phyloP scores from a whole-genome alignment of 2,797 vertebrate species.

The Microchirus variegatus region DNA sequence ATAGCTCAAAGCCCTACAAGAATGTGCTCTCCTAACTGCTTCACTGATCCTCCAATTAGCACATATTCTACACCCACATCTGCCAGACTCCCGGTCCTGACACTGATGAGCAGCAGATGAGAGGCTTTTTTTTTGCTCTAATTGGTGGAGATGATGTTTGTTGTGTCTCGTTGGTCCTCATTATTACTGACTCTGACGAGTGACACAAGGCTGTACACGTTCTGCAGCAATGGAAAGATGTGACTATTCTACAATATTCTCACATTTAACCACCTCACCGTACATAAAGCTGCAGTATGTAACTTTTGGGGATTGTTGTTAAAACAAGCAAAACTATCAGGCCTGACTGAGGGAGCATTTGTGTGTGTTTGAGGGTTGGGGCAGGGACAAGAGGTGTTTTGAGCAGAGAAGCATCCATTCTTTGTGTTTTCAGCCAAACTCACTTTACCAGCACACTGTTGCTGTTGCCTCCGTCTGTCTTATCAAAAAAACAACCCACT shows the following conservation, averaged over 20 bases:
- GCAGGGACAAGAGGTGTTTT: too few species aligned
- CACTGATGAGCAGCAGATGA: constrained; percentile 61
- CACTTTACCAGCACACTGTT: too few species aligned
- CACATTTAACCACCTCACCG: neutral
- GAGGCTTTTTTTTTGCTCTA: constrained; percentile 51
- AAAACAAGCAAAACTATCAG: too few species aligned
- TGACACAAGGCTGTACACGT: neutral
- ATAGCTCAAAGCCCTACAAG: constrained; percentile 79
- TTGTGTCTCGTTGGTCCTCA: constrained; percentile 27
- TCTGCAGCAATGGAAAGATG: neutral
- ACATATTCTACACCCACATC: constrained; percentile 66
- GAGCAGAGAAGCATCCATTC: too few species aligned
- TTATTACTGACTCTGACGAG: constrained; percentile 15
- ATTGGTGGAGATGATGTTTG: constrained; percentile 60
- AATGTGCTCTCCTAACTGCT: constrained; percentile 85
- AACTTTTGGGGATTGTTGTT: too few species aligned
- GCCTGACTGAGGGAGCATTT: too few species aligned
- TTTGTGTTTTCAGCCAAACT: too few species aligned
- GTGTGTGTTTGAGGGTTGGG: too few species aligned
- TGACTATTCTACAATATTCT: neutral
- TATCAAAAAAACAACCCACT: too few species aligned
- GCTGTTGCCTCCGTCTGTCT: too few species aligned
- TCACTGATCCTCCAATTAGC: constrained; percentile 85
- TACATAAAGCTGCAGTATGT: too few species aligned
- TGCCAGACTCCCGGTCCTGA: constrained; percentile 25